Evolutionary conservation across 2,888 invertebrate genomes (phyloP).

Genomic region (Hyposoter dolosus): DNA sequence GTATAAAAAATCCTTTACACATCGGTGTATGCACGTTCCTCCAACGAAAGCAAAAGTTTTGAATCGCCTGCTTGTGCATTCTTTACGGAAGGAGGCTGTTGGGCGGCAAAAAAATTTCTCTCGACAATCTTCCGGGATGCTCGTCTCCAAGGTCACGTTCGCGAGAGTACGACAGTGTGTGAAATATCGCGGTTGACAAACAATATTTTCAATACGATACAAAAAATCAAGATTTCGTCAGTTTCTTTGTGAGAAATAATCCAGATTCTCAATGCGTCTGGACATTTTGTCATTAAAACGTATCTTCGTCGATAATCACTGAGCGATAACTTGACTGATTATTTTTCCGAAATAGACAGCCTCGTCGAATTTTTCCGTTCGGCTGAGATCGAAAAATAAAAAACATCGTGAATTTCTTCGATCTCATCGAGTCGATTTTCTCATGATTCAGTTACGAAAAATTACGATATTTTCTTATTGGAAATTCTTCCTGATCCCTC

Average conservation of each 20-base stretch:
- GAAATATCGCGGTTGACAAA: not conserved
- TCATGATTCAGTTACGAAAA: not conserved
- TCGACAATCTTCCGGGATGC: conserved; percentile 19
- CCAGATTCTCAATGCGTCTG: not conserved
- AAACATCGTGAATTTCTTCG: not conserved
- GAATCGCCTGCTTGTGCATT: conserved; percentile 3
- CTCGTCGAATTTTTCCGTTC: not conserved
- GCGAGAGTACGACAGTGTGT: not conserved
- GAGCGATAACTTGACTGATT: not conserved
- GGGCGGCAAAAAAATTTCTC: not conserved
- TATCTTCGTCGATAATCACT: not conserved
- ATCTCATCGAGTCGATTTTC: not conserved
- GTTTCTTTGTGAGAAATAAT: not conserved
- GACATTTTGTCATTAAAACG: not conserved
- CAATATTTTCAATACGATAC: not conserved
- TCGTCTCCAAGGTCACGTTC: conserved; percentile 16
- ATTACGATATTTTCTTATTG: not conserved
- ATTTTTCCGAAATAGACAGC: not conserved
- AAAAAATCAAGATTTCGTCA: not conserved
- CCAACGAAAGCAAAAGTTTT: not conserved
- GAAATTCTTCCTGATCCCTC: not conserved
- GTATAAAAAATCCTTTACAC: not conserved
- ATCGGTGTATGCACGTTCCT: not conserved
- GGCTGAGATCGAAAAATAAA: not conserved
- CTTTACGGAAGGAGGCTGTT: not conserved